A percentile compares a stretch with the other conserved stretches of the same genome.
phyloP scores from a whole-genome alignment of 2,888 invertebrate genomes.

The Conops quadrifasciatus region DNA sequence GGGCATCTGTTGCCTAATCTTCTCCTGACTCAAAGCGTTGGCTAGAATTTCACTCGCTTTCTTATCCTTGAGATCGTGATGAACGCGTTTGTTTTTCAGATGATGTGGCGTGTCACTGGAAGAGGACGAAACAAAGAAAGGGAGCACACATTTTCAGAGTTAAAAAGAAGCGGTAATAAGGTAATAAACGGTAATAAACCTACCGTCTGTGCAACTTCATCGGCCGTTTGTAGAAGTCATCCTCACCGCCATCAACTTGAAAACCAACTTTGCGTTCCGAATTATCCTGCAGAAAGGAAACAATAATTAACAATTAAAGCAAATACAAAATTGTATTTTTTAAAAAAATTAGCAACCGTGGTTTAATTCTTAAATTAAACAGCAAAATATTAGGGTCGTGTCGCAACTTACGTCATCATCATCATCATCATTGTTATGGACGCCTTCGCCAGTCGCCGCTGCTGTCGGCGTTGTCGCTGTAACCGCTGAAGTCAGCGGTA shows the following conservation, averaged over 20 bases:
- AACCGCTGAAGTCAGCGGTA: no score
- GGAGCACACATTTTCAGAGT: background rate
- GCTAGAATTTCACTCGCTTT: conserved; percentile 73
- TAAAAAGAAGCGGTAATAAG: background rate
- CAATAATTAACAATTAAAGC: background rate
- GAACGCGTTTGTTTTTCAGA: conserved; percentile 95
- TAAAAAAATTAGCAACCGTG: background rate
- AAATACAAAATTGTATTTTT: background rate
- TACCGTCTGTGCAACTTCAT: conserved; percentile 65
- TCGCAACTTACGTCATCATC: conserved; percentile 70
- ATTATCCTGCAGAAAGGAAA: conserved; percentile 60
- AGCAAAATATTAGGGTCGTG: background rate
- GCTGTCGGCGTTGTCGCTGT: conserved; percentile 42
- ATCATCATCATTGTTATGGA: no score
- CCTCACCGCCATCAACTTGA: conserved; percentile 66
- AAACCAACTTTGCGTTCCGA: conserved; percentile 74
- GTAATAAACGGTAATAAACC: conserved; percentile 17
- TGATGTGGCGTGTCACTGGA: conserved; percentile 99
- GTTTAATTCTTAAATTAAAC: background rate
- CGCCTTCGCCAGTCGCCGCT: no score
- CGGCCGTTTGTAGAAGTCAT: conserved; percentile 64
- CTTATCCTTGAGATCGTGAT: conserved; percentile 72
- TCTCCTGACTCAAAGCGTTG: conserved; percentile 62
- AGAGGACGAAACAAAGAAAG: conserved; percentile 68
- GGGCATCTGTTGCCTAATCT: conserved; percentile 48